Evolutionary conservation across 2,888 invertebrate species (phyloP).

Genomic region (Theretra japonica): DNA sequence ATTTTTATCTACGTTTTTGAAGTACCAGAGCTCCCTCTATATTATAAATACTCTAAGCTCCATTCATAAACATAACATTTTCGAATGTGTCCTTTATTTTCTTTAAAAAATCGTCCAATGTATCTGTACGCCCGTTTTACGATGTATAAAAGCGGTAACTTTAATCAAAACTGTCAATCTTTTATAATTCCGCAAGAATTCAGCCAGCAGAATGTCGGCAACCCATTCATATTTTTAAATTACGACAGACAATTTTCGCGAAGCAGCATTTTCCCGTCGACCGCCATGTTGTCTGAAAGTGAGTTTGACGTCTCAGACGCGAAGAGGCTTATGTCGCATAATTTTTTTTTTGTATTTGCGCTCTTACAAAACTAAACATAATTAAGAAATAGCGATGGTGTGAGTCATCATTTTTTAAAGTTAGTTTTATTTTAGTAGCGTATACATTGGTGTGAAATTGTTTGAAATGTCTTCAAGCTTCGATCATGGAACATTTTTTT

Average conservation of each 20-base stretch:
- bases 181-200: neutral
- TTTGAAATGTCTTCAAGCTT: neutral
- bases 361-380: constrained; percentile 60
- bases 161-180: neutral
- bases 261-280: neutral
- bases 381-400: constrained; percentile 43
- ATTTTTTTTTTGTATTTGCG: neutral
- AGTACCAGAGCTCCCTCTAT: too few relatives aligned
- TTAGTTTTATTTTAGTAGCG: constrained; percentile 6
- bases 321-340: neutral
- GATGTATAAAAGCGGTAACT: neutral
- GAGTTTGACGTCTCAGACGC: neutral
- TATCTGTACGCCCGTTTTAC: too few relatives aligned
- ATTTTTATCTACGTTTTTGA: too few relatives aligned
- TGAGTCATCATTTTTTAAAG: constrained; percentile 26
- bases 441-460: neutral
- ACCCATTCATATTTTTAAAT: constrained; percentile 8
- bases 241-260: constrained; percentile 21
- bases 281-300: constrained; percentile 9
- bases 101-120: too few relatives aligned
- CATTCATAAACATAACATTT: too few relatives aligned
- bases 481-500: too few relatives aligned
- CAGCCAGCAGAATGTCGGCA: neutral
- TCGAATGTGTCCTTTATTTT: too few relatives aligned
- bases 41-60: too few relatives aligned